Evolutionary conservation across 2,888 invertebrate genomes (phyloP), one percentile per base, ranked within the genome.

Genomic region (Boloria selene): DNA sequence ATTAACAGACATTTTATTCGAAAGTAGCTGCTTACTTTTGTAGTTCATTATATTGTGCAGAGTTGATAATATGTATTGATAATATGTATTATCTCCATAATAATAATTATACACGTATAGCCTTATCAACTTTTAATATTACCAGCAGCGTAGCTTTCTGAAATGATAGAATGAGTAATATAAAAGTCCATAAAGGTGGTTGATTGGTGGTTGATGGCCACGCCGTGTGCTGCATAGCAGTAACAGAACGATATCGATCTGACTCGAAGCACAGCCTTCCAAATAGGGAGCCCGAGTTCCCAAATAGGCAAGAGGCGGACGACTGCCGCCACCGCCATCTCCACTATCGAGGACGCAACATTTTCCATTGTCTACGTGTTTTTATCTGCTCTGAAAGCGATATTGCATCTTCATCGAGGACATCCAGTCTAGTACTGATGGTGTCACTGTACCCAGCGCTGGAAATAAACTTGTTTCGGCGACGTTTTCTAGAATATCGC

Each of bases 181-280:
- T 68, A 74, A 77, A 77, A 74, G 79, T 77, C 76, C 75, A 77
- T 79, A 82, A 83, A 84, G 77, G 79, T 74, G 73, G 75, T 78
- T 86, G 89, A 90, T 79, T 81, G 82, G 73, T 74, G 68, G 80
- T 70, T 84, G 88, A 83, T 81, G 79, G 72, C 73, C 61, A 71
- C 65, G 69, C 66, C 72, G 80, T 79, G 78, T 69, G 70, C 65
- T 74, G 81, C 81, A 79, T 76, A 82, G 79, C 77, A 75, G 67
- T 77, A 79, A 79, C 78, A 75, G 76, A 68, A 77, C 79, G 88
- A 89, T 90, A 87, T 83, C 79, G 86, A 90, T 88, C 87, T 81
- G 80, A 83, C 87, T 87, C 84, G 90, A 84, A 83, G 78, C 81
- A 80, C 90, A 92, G 91, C 85, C 83, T 92, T 90, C 92, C 92